Conservation (phyloP, 35 echinoderm and acorn worm species). For the Antedon bifida region DNA sequence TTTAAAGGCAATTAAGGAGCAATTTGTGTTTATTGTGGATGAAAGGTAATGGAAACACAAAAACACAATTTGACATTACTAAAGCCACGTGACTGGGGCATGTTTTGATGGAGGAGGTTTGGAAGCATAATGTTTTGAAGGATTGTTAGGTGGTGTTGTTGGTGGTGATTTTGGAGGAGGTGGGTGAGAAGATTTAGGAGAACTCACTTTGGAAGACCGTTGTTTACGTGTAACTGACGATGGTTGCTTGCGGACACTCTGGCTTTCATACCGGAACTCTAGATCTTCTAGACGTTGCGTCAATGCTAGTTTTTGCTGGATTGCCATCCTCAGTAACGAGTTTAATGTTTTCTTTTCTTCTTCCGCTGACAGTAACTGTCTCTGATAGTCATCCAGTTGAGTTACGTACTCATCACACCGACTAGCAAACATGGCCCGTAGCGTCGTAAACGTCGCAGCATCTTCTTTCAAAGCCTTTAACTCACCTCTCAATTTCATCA, state of each 20-base stretch:
- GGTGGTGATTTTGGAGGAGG: background rate
- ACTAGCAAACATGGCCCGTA: conserved; percentile 91
- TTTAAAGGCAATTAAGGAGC: background rate
- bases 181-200: background rate
- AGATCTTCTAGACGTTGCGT: conserved; percentile 87
- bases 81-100: background rate
- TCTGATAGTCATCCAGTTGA: conserved; percentile 83
- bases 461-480: conserved; percentile 87
- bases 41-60: background rate
- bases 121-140: background rate
- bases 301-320: conserved; percentile 92
- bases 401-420: conserved; percentile 97
- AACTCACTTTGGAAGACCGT: background rate
- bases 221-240: background rate
- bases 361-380: conserved; percentile 61
- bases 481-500: conserved; percentile 83
- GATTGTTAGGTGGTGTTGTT: background rate
- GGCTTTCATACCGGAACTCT: conserved; percentile 67
- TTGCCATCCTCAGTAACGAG: conserved; percentile 89
- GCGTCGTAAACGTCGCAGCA: conserved; percentile 75
- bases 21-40: background rate
- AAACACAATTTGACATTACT: background rate
- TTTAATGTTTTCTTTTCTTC: conserved; percentile 98
- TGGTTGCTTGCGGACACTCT: conserved; percentile 19
- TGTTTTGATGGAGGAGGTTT: background rate